Percentiles rank a stretch among this genome's conserved stretches.
These are phyloP conservation scores for Morus bassanus DNA, from an alignment of 2,797 vertebrate genomes.

Conservation along the genomic window DNA sequence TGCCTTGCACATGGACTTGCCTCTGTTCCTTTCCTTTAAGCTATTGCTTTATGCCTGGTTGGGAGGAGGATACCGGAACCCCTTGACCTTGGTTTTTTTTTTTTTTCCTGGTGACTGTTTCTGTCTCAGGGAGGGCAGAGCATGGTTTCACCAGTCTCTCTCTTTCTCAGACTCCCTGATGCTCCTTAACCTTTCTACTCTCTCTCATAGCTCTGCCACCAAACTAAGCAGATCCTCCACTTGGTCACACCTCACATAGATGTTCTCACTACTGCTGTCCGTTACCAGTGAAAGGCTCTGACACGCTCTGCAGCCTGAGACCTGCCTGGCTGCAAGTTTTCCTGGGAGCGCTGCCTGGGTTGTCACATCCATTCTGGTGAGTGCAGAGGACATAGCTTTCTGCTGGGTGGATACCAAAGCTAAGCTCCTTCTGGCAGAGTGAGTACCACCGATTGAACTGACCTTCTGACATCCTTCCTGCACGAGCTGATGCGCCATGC, in stretches of 20 bases:
- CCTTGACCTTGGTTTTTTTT: background rate
- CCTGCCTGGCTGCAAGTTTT: background rate
- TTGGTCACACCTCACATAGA: background rate
- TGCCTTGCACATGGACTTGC: background rate
- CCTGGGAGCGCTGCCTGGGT: background rate
- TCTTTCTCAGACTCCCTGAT: background rate
- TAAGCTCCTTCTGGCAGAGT: background rate
- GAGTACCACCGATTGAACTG: background rate
- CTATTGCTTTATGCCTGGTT: background rate
- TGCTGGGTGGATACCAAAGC: background rate
- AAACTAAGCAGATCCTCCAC: background rate
- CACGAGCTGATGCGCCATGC: fast-evolving
- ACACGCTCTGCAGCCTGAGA: background rate
- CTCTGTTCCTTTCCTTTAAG: background rate
- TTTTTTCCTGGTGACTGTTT: background rate
- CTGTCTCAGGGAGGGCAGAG: background rate
- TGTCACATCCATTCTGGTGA: background rate
- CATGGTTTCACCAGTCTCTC: background rate
- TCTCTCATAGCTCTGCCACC: background rate
- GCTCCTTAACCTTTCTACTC: background rate
- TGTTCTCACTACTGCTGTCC: background rate
- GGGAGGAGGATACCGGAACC: background rate
- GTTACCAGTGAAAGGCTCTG: background rate
- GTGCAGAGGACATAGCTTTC: background rate
- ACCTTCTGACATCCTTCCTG: background rate